Conservation (phyloP, 1,140 invertebrate genomes). For the Tetramorium alpestre region DNA sequence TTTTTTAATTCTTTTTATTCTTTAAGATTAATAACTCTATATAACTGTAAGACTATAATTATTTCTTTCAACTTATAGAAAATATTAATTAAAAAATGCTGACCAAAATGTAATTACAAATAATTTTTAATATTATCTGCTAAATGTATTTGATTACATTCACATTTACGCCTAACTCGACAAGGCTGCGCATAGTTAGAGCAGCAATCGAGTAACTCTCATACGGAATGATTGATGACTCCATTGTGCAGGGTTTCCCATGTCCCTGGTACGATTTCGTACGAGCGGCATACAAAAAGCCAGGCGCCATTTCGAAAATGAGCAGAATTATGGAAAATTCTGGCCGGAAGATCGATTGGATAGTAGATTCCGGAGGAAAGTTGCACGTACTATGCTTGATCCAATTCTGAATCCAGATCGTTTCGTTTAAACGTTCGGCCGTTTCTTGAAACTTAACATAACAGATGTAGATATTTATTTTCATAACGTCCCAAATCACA, state of each 20-base stretch:
- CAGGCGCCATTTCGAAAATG: constrained; percentile 81
- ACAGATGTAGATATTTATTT: neutral
- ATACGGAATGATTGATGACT: constrained; percentile 83
- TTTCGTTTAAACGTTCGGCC: constrained; percentile 14
- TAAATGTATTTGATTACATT: constrained; percentile 81
- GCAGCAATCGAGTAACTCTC: constrained; percentile 82
- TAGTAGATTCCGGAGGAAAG: constrained; percentile 72
- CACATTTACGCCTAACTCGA: constrained; percentile 72
- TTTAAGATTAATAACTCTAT: neutral
- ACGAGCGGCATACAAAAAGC: constrained; percentile 78
- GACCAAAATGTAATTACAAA: neutral
- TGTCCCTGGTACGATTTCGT: constrained; percentile 77
- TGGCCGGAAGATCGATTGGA: constrained; percentile 80
- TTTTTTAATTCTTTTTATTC: too few relatives aligned
- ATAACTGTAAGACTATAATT: neutral
- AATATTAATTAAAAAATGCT: neutral
- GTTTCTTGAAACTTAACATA: constrained; percentile 17
- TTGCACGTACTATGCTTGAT: constrained; percentile 44
- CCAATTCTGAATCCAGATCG: constrained; percentile 68
- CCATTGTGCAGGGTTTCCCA: constrained; percentile 82
- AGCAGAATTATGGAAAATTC: constrained; percentile 82
- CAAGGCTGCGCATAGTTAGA: constrained; percentile 78
- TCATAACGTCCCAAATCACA: neutral
- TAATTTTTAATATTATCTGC: constrained; percentile 67
- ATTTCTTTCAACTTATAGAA: neutral